These are phyloP conservation scores for Macrosiphum euphorbiae DNA, from an alignment of 2,888 invertebrate genomes.

Conservation along the genomic window DNA sequence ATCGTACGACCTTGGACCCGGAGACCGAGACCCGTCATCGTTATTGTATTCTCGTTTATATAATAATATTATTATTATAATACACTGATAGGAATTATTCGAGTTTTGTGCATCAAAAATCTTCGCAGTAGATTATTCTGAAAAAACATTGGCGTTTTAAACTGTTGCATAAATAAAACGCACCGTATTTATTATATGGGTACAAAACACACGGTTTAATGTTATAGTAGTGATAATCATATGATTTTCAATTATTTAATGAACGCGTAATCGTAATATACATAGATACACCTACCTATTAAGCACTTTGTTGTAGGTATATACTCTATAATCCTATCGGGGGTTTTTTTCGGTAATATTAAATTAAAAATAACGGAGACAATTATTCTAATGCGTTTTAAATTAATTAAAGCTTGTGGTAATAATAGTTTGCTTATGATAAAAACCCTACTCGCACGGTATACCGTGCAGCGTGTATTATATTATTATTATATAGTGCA, in stretches of 20 bases:
- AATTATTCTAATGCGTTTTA: constrained; percentile 17
- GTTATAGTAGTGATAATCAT: neutral
- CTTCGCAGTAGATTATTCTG: neutral
- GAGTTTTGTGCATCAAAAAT: neutral
- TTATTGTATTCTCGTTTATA: neutral
- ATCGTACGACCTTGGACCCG: neutral
- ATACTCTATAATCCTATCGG: neutral
- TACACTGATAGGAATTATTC: neutral
- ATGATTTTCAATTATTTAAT: constrained; percentile 24
- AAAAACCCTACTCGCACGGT: neutral
- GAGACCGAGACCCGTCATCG: neutral
- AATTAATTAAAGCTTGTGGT: neutral
- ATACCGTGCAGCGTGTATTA: neutral
- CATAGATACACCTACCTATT: neutral
- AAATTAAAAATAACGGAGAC: constrained; percentile 1
- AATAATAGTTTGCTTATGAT: neutral
- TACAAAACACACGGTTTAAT: neutral
- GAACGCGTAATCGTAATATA: neutral
- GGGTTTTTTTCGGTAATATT: neutral
- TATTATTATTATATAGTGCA: neutral
- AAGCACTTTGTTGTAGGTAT: neutral
- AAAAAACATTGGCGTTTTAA: neutral
- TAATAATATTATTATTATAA: neutral
- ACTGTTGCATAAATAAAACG: neutral
- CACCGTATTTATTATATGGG: neutral